Base-by-base conservation (phyloP, 2,113 vertebrate species). In the Bos javanicus region DNA sequence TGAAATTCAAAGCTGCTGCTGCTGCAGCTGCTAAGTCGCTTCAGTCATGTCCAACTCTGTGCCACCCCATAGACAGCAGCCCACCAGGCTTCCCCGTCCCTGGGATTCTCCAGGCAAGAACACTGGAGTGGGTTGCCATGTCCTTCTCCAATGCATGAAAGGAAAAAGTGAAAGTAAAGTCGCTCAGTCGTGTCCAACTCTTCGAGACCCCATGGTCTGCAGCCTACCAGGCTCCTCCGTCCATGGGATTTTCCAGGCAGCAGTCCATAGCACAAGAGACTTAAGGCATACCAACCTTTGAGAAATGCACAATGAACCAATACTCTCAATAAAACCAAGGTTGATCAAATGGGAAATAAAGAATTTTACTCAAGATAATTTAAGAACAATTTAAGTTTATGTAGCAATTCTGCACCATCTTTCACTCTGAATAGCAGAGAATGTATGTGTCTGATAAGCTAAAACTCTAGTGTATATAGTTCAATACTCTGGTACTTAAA, bases 301-400 rank as follows among this genome's bases (percentile, higher is more conserved):
- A 1, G 64, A 93, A 95, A 54, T 74, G 54, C 36, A 59, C 25
- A 28, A 9, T 83, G 3, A 28, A 93, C 19, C 36, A 89, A 52
- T 9, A 90, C 1, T 48, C 56, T 25, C 82, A 87, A 87, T 59
- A 94, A 96, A 98, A 80, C 39, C 76, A 59, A 56, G 5, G 9
- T 19, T 87, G 17, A 8, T 59, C 87, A 62, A 4, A 54, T 25
- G 36, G 6, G 50, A 94, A 93, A 94, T 86, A 8, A 91, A 89
- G 46, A 86, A 91, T 83, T 54, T 78, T 52, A 92, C 17, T n/a
- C 26, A 52, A 71, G 56, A 91, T 89, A 33, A 93, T 76, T 87
- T 59, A n/a, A 93, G 30, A 95, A 59, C 11, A 96, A 91, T 28
- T 95, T 67, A n/a, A 89, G 23, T 86, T 78, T 83, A 98, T 62